phyloP scores from a whole-genome alignment of 30 jellyfish, hydroid and myxozoan genomes.

The Chrysaora quinquecirrha region DNA sequence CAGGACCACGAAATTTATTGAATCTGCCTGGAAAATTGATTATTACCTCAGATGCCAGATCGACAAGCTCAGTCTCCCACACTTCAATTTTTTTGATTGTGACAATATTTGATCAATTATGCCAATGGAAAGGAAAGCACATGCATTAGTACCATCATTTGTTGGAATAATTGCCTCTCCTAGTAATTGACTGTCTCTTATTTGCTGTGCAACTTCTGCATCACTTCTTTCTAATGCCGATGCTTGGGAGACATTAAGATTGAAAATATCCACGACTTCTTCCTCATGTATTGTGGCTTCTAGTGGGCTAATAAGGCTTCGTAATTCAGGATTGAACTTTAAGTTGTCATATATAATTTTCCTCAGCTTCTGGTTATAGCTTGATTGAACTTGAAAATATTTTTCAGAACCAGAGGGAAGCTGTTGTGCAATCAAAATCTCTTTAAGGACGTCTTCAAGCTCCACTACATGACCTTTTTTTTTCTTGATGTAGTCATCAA shows the following conservation, averaged over 20 bases:
- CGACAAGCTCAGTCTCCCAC: background rate
- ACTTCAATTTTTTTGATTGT: background rate
- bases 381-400: background rate
- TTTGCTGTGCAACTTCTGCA: background rate
- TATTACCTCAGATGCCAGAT: background rate
- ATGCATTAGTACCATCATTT: constrained; percentile 30
- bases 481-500: constrained; percentile 11
- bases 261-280: background rate
- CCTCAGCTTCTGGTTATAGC: background rate
- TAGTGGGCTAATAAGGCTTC: background rate
- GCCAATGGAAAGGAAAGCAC: constrained; percentile 26
- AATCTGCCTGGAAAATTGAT: background rate
- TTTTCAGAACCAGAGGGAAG: constrained; percentile 6
- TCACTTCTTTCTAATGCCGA: constrained; percentile 15
- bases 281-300: background rate
- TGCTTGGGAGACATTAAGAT: constrained; percentile 26
- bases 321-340: background rate
- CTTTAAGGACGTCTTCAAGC: background rate
- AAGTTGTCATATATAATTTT: background rate
- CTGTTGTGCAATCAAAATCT: background rate
- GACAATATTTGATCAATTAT: constrained; percentile 17
- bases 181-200: background rate
- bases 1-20: background rate
- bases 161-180: constrained; percentile 11
- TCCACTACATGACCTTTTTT: background rate